Base-by-base conservation (phyloP, 2,113 vertebrate genomes). In the Todiramphus chloris region DNA sequence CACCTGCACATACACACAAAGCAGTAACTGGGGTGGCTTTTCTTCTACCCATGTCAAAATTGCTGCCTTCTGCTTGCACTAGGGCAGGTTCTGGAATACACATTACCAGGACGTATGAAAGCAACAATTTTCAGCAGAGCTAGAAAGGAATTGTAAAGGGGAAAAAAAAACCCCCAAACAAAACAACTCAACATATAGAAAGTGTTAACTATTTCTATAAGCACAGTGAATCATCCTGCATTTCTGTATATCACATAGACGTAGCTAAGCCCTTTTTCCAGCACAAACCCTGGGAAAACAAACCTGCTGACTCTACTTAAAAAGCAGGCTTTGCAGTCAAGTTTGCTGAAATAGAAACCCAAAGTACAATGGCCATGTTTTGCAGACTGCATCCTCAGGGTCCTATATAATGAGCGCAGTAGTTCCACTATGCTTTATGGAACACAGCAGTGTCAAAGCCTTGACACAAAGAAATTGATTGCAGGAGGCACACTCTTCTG, bases 371-470 rank as follows among this genome's bases (percentile, higher is more conserved):
- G 87, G 85, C 55, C 64, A 31, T 25, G 60, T 90, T 93, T 93
- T 63, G n/a, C 75, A 91, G 58, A 94, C 16, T 63, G 68, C 90
- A 92, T 93, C 92, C 93, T 94, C 87, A 76, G 89, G 94, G 82
- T 77, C 78, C 84, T 39, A 51, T 43, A 90, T 73, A 95, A 95
- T 19, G 73, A 95, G 73, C 18, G 33, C 73, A 73, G 78, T 44
- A 82, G 66, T 66, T 89, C 77, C 8, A 24, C 77, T 20, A 46
- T 12, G 31, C 59, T 91, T 83, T 83, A 75, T 44, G 16, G 51
- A 86, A 81, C 60, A 75, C 39, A 64, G 88, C 56, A 68, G 56
- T 48, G 76, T 84, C 92, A 92, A 51, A 93, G 79, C 76, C 79
- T 83, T 92, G 93, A 86, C 86, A 89, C 9, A 23, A 24, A 93